phyloP scores from a whole-genome alignment of 2,888 invertebrate genomes.

The Euzophera pinguis region DNA sequence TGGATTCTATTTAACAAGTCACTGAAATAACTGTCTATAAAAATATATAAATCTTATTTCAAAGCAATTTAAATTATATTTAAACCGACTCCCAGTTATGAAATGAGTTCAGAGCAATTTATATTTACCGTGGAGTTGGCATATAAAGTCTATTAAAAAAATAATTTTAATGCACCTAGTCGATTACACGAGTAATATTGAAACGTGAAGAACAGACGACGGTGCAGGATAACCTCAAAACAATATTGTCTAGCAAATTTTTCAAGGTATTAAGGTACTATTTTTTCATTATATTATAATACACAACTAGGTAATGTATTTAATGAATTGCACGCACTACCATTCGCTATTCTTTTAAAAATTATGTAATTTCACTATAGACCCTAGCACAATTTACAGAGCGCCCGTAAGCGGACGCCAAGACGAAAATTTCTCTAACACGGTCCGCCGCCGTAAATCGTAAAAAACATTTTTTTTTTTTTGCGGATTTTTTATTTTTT shows the following conservation, averaged over 20 bases:
- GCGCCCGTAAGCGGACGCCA: constrained; percentile 37
- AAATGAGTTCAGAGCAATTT: constrained; percentile 15
- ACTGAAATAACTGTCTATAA: constrained; percentile 73
- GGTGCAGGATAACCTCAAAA: constrained; percentile 63
- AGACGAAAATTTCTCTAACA: constrained; percentile 51
- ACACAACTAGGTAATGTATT: constrained; percentile 64
- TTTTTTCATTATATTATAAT: constrained; percentile 52
- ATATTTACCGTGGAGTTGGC: constrained; percentile 24
- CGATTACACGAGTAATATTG: constrained; percentile 24
- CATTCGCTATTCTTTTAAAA: constrained; percentile 51
- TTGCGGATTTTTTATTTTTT: constrained; percentile 52
- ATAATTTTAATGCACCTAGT: constrained; percentile 60
- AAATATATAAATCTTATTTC: constrained; percentile 77
- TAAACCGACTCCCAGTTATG: constrained; percentile 38
- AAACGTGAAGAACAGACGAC: constrained; percentile 48
- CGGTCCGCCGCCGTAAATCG: constrained; percentile 56
- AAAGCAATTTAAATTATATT: constrained; percentile 55
- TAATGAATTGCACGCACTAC: constrained; percentile 75
- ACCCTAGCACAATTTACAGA: constrained; percentile 59
- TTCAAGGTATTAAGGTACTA: constrained; percentile 65
- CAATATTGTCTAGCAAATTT: constrained; percentile 73
- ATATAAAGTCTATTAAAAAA: constrained; percentile 53
- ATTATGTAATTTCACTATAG: constrained; percentile 60
- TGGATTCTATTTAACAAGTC: constrained; percentile 67
- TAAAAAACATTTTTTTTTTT: constrained; percentile 59